These are phyloP conservation scores for Papilio xuthus DNA, from an alignment of 1,140 invertebrate genomes.

Conservation along the genomic window DNA sequence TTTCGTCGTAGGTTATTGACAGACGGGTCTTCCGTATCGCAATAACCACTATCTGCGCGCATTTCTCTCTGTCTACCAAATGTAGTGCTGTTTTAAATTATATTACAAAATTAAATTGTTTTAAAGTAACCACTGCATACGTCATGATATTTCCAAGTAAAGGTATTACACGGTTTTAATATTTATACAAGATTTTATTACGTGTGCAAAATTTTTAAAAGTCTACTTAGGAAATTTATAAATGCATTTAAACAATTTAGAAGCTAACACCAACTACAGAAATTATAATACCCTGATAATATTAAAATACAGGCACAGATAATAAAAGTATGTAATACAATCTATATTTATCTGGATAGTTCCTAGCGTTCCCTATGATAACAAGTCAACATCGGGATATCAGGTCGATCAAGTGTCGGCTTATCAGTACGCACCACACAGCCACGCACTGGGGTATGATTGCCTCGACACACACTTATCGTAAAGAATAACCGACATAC, in stretches of 20 bases:
- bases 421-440: conserved; percentile 34
- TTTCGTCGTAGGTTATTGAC: not conserved
- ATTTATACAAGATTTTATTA: too few species aligned
- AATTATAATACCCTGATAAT: too few species aligned
- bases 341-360: not conserved
- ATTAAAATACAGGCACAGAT: too few species aligned
- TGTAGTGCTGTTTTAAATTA: not conserved
- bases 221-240: too few species aligned
- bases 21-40: conserved; percentile 2
- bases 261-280: too few species aligned
- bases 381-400: not conserved
- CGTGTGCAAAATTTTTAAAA: too few species aligned
- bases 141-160: too few species aligned
- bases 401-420: conserved; percentile 40
- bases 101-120: not conserved
- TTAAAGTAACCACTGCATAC: too few species aligned
- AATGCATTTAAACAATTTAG: too few species aligned
- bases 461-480: not conserved
- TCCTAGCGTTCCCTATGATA: not conserved
- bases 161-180: too few species aligned
- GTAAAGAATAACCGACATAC: conserved; percentile 7
- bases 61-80: not conserved
- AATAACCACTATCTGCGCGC: not conserved
- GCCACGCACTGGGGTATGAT: conserved; percentile 35
- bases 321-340: too few species aligned